These are phyloP conservation scores for Gila orcuttii DNA, from an alignment of 2,113 vertebrate species.

Conservation along the genomic window DNA sequence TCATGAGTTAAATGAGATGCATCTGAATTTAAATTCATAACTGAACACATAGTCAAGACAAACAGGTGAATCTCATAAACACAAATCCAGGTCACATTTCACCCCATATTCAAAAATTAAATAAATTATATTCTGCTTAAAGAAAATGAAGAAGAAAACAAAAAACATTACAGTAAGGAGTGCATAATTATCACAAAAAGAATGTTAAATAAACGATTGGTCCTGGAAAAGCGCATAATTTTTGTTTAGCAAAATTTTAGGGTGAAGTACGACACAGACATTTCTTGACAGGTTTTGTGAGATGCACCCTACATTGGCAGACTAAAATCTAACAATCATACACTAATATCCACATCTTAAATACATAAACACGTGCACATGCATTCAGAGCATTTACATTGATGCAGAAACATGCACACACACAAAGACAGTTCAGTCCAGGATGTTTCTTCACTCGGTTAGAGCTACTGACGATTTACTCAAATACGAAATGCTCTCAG, in stretches of 20 bases:
- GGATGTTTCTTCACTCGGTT: neutral
- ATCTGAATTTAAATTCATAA: neutral
- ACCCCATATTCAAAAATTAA: neutral
- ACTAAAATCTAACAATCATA: conserved; percentile 1
- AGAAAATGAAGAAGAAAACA: neutral
- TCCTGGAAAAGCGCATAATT: too few species aligned
- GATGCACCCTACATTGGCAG: neutral
- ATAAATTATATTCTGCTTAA: neutral
- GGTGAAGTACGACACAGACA: neutral
- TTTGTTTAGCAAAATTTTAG: neutral
- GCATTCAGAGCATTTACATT: neutral
- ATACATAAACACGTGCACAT: neutral
- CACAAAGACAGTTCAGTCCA: neutral
- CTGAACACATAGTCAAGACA: neutral
- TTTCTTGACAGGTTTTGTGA: neutral
- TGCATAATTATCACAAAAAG: too few species aligned
- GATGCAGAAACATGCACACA: conserved; percentile 16
- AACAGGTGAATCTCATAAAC: neutral
- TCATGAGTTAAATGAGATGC: neutral
- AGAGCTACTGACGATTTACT: neutral
- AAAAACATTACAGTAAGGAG: too few species aligned
- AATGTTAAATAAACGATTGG: too few species aligned
- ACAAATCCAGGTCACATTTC: neutral
- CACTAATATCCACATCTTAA: neutral
- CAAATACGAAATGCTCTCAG: neutral